These are phyloP conservation scores for Diplodus sargus DNA, from an alignment of 2,797 vertebrate species.

Conservation along the genomic window DNA sequence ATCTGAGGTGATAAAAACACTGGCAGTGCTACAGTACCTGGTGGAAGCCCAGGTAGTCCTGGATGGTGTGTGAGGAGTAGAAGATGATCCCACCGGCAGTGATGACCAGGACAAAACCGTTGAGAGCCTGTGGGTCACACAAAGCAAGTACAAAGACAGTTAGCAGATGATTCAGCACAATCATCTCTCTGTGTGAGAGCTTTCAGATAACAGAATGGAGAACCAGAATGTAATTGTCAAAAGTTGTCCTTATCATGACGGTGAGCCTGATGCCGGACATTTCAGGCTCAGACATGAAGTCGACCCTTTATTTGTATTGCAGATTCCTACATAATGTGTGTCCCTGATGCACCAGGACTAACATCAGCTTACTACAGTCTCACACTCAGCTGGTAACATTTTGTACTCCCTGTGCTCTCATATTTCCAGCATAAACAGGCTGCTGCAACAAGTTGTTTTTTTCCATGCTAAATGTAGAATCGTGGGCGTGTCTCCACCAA, in stretches of 20 bases:
- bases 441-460: too few relatives aligned
- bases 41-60: constrained; percentile 91
- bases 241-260: too few relatives aligned
- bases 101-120: constrained; percentile 87
- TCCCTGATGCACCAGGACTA: not conserved
- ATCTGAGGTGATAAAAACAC: not conserved
- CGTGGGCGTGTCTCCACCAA: too few relatives aligned
- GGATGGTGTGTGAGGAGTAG: constrained; percentile 89
- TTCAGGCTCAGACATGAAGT: not conserved
- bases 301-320: too few relatives aligned
- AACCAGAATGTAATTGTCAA: not conserved
- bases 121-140: constrained; percentile 74
- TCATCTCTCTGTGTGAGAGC: not conserved
- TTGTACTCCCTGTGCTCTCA: not conserved
- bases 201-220: not conserved
- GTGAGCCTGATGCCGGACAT: not conserved
- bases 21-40: constrained; percentile 78
- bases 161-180: not conserved
- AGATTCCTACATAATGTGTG: not conserved
- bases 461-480: too few relatives aligned
- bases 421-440: too few relatives aligned
- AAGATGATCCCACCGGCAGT: constrained; percentile 86
- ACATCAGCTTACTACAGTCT: not conserved
- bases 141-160: constrained; percentile 12
- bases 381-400: not conserved